phyloP scores from a whole-genome alignment of 2,888 invertebrate genomes.

The Caenorhabditis doughertyi region DNA sequence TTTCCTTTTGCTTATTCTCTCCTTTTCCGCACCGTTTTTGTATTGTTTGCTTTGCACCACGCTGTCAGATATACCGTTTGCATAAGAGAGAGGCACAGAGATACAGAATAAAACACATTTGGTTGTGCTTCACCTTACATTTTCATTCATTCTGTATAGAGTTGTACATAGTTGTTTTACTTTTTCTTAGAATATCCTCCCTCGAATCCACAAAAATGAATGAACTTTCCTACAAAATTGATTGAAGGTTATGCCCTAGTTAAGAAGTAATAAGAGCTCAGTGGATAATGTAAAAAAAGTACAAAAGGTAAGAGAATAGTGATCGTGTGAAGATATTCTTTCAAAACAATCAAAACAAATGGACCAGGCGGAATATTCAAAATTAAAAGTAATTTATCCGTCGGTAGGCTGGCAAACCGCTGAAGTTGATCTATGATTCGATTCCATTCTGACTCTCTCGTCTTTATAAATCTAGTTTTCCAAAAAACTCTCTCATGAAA shows the following conservation, averaged over 20 bases:
- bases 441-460: slow-evolving; percentile 16
- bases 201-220: too few relatives aligned
- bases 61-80: slow-evolving; percentile 39
- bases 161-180: not conserved
- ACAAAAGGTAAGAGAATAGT: too few relatives aligned
- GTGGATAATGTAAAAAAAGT: too few relatives aligned
- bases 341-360: too few relatives aligned
- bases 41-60: slow-evolving; percentile 52
- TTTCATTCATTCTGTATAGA: not conserved
- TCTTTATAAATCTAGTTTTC: slow-evolving; percentile 28
- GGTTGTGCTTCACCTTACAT: slow-evolving; percentile 35
- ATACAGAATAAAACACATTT: slow-evolving; percentile 40
- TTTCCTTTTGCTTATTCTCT: slow-evolving; percentile 2
- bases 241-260: too few relatives aligned
- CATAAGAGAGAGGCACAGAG: slow-evolving; percentile 33
- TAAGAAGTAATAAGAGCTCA: too few relatives aligned
- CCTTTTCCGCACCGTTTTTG: slow-evolving; percentile 37
- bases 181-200: not conserved
- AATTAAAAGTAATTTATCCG: too few relatives aligned
- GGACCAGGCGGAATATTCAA: too few relatives aligned
- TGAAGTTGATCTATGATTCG: not conserved
- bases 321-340: too few relatives aligned
- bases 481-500: slow-evolving; percentile 15
- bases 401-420: too few relatives aligned
- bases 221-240: too few relatives aligned